A percentile compares a stretch with the other conserved stretches of the same genome.
phyloP scores from a whole-genome alignment of 2,888 invertebrate genomes.

The Thumatha senex region DNA sequence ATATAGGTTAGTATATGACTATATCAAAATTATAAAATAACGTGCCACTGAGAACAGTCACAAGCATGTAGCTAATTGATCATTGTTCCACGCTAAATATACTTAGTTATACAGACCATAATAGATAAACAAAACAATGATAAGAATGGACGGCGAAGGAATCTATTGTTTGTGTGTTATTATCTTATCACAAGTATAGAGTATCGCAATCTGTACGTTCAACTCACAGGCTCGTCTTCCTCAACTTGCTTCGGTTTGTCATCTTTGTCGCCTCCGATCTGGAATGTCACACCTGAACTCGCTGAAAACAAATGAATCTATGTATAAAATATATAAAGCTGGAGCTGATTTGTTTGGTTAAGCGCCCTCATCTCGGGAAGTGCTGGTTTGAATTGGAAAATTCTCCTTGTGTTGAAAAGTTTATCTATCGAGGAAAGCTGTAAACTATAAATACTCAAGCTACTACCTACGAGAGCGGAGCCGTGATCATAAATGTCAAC shows the following conservation, averaged over 20 bases:
- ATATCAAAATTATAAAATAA: too few species aligned
- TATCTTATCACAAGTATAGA: slow-evolving; percentile 45
- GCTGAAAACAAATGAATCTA: slow-evolving; percentile 52
- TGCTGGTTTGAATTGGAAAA: too few species aligned
- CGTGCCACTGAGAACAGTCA: background rate
- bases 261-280: slow-evolving; percentile 85
- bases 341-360: too few species aligned
- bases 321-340: background rate
- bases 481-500: too few species aligned
- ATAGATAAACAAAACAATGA: slow-evolving; percentile 41
- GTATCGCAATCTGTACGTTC: slow-evolving; percentile 29
- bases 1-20: background rate
- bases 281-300: slow-evolving; percentile 86
- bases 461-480: too few species aligned
- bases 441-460: too few species aligned
- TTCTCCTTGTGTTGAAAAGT: too few species aligned
- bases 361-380: too few species aligned
- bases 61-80: slow-evolving; percentile 22
- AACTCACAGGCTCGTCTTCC: slow-evolving; percentile 82
- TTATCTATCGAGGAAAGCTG: too few species aligned
- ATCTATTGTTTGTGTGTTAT: slow-evolving; percentile 37
- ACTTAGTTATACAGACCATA: slow-evolving; percentile 26
- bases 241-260: slow-evolving; percentile 82
- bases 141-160: slow-evolving; percentile 33
- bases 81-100: slow-evolving; percentile 23